Conservation (phyloP, 2,888 invertebrate genomes). For the Tetheella fluctuosa region DNA sequence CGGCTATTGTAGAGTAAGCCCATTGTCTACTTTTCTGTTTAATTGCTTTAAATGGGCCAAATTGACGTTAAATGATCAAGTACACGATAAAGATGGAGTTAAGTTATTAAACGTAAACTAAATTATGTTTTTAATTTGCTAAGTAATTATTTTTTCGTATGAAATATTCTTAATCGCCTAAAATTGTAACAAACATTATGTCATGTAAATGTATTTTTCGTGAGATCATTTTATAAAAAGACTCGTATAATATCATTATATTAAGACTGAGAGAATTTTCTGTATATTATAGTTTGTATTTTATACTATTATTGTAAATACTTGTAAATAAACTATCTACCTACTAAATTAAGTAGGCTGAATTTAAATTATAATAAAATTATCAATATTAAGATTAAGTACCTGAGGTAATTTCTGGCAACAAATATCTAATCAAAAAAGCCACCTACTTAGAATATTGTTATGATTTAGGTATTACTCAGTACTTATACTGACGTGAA, state of each 20-base stretch:
- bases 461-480: constrained; percentile 1
- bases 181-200: background rate
- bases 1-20: constrained; percentile 62
- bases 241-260: too few relatives aligned
- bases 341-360: too few relatives aligned
- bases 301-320: too few relatives aligned
- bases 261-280: too few relatives aligned
- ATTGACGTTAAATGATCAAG: constrained; percentile 24
- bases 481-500: constrained; percentile 34
- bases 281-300: too few relatives aligned
- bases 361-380: too few relatives aligned
- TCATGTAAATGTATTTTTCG: too few relatives aligned
- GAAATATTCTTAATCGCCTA: background rate
- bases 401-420: too few relatives aligned
- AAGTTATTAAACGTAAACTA: constrained; percentile 20
- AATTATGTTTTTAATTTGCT: constrained; percentile 1
- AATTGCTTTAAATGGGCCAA: constrained; percentile 43
- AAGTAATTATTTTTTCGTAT: background rate
- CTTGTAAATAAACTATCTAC: too few relatives aligned
- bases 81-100: constrained; percentile 16
- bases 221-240: too few relatives aligned
- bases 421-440: background rate
- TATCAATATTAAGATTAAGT: too few relatives aligned
- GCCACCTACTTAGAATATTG: background rate
- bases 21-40: constrained; percentile 61